Percentiles rank a stretch among this genome's conserved stretches.
Conservation (phyloP, 2,888 invertebrate genomes). For the Timema cristinae region DNA sequence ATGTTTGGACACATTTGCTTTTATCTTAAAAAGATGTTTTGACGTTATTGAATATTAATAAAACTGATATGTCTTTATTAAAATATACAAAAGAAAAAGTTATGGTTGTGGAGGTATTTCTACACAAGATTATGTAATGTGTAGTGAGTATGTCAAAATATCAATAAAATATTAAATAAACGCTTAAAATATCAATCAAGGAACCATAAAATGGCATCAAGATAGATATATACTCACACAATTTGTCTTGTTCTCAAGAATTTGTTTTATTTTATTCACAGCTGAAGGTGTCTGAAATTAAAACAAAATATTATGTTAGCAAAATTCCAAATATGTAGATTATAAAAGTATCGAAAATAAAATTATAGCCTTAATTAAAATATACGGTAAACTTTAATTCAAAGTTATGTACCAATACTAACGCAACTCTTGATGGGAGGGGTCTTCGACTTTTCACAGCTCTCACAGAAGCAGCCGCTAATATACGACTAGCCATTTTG, state of each 20-base stretch:
- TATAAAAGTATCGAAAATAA: too few species aligned
- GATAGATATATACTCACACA: conserved; percentile 50
- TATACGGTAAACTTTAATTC: neutral
- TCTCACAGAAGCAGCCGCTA: conserved; percentile 84
- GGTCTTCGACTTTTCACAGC: conserved; percentile 76
- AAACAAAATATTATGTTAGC: conserved; percentile 24
- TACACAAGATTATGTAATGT: too few species aligned
- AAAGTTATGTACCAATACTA: conserved; percentile 58
- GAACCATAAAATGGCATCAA: neutral
- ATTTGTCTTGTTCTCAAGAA: conserved; percentile 71
- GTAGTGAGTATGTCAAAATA: too few species aligned
- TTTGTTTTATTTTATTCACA: conserved; percentile 75
- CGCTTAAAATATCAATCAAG: neutral
- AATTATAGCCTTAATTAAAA: too few species aligned
- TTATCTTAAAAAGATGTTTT: too few species aligned
- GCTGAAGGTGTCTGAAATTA: conserved; percentile 71
- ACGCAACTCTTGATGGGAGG: conserved; percentile 77
- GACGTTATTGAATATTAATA: too few species aligned
- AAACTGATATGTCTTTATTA: too few species aligned
- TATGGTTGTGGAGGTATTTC: too few species aligned
- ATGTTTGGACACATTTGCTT: too few species aligned
- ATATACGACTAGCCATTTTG: conserved; percentile 69
- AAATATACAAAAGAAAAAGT: too few species aligned
- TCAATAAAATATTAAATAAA: too few species aligned
- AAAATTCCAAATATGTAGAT: too few species aligned